Conservation (phyloP, 2,113 vertebrate genomes). For the Columba livia region DNA sequence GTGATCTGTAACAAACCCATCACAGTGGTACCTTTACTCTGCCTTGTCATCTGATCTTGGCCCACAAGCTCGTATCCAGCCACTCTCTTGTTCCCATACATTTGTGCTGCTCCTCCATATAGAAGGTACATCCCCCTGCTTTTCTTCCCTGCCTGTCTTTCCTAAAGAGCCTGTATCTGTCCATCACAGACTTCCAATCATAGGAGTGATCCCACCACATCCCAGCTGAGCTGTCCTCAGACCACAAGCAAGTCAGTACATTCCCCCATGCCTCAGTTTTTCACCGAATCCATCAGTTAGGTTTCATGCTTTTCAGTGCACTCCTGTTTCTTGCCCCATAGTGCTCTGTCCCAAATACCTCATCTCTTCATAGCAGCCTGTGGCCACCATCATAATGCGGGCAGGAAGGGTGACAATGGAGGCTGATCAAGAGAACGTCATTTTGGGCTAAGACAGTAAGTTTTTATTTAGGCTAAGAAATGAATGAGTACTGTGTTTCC, state of each 20-base stretch:
- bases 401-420: background rate
- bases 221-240: background rate
- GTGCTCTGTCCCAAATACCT: background rate
- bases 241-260: background rate
- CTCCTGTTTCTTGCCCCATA: background rate
- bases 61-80: background rate
- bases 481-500: background rate
- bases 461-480: constrained; percentile 41
- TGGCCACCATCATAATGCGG: background rate
- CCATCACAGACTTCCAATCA: background rate
- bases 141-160: background rate
- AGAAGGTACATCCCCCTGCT: background rate
- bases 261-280: background rate
- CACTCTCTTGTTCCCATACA: background rate
- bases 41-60: background rate
- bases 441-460: background rate
- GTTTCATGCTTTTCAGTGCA: background rate
- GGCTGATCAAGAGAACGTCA: background rate
- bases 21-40: background rate
- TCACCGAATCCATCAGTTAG: background rate
- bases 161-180: background rate
- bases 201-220: background rate
- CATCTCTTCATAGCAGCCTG: background rate
- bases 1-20: background rate
- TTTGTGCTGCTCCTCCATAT: fast-evolving